A percentile compares a stretch with the other conserved stretches of the same genome.
These are phyloP conservation scores for Heliangelus exortis DNA, from an alignment of 2,797 vertebrate species.

Conservation along the genomic window DNA sequence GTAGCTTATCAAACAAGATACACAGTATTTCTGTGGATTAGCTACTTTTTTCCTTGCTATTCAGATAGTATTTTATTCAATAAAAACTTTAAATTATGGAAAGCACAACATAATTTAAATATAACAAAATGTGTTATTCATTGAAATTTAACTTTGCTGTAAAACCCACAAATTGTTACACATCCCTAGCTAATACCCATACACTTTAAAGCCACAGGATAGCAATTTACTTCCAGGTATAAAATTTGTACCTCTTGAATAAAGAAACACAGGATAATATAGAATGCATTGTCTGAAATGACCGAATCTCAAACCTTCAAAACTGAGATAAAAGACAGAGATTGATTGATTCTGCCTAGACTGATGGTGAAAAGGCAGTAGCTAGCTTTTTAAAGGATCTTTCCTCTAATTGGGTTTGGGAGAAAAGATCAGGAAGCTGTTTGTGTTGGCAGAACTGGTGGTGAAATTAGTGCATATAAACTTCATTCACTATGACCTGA, in stretches of 20 bases:
- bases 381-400: not conserved
- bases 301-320: not conserved
- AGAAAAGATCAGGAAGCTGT: not conserved
- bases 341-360: not conserved
- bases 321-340: not conserved
- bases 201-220: not conserved
- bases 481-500: not conserved
- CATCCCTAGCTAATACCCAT: not conserved
- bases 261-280: not conserved
- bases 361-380: not conserved
- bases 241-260: not conserved
- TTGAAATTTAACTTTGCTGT: not conserved
- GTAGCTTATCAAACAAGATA: not conserved
- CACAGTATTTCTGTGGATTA: not conserved
- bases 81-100: not conserved
- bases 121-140: not conserved
- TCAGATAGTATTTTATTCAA: not conserved
- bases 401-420: not conserved
- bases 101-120: not conserved
- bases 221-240: not conserved
- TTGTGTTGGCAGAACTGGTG: not conserved
- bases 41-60: not conserved
- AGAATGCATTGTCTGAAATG: not conserved
- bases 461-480: not conserved
- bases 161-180: not conserved